Evolutionary conservation across 2,113 vertebrate genomes (phyloP).

Genomic region (Polypterus senegalus): DNA sequence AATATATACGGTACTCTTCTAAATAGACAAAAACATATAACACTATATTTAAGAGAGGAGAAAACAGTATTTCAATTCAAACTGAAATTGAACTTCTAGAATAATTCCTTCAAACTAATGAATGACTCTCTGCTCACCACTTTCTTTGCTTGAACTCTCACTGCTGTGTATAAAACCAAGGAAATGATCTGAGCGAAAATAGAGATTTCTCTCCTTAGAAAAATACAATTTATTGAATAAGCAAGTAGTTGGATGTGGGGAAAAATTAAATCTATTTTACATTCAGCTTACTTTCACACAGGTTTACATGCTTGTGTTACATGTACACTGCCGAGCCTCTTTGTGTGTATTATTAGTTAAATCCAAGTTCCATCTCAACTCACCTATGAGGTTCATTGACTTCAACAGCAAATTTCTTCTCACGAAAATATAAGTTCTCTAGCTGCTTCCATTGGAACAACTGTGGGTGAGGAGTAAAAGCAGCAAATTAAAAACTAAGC

Average conservation of each 20-base stretch:
- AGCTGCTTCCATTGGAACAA: conserved; percentile 95
- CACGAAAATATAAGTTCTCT: conserved; percentile 95
- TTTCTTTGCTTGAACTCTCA: too few species aligned
- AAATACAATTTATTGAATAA: too few species aligned
- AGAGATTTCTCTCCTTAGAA: too few species aligned
- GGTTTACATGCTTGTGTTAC: too few species aligned
- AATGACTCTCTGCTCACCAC: too few species aligned
- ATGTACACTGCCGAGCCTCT: background rate
- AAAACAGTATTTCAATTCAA: background rate
- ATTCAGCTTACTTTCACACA: too few species aligned
- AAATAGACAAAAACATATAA: background rate
- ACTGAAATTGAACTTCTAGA: background rate
- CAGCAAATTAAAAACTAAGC: too few species aligned
- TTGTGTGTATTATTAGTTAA: background rate
- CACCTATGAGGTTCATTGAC: conserved; percentile 89
- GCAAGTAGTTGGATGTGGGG: too few species aligned
- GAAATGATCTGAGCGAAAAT: too few species aligned
- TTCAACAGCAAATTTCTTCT: conserved; percentile 97
- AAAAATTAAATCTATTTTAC: background rate
- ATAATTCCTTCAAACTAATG: too few species aligned
- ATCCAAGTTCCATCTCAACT: conserved; percentile 23
- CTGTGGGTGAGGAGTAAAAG: conserved; percentile 35
- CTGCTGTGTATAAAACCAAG: too few species aligned
- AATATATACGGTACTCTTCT: too few species aligned
- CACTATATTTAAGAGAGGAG: background rate